Evolutionary conservation across 2,113 vertebrate species (phyloP), one percentile per base, ranked within the genome.

Genomic region (Merops nubicus): DNA sequence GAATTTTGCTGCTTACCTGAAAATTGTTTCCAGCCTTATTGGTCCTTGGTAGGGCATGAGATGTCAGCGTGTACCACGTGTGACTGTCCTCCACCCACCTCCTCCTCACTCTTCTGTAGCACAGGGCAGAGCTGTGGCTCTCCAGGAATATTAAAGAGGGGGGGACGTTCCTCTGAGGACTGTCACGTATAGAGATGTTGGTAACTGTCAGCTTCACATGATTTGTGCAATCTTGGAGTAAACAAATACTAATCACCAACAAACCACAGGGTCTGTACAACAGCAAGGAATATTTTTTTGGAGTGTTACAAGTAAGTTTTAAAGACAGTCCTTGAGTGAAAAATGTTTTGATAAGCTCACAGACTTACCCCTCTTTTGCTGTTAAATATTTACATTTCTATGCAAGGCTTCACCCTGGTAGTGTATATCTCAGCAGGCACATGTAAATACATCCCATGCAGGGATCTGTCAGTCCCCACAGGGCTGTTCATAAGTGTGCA

Each of bases 331-430:
- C 64, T 31, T 2, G 4, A 33, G 29, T 78, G 54, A 88, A 91
- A 93, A 95, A 56, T 91, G 20, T 60, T 91, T 95, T 89, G 56
- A 72, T 81, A 54, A 7, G 12, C 7, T 19, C 63, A 23, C 50
- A 78, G 34, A 76, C 80, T 67, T 86, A 80, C 34, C 18, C 73
- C 62, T 88, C 7, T 77, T 74, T 59, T 79, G 47, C 76, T 72
- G 59, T 84, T 96, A 93, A 96, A 95, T 93, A 87, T 94, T 95
- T 94, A 95, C 89, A 75, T 92, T 92, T 63, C 7, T 43, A n/a
- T 9, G 18, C 43, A 56, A 40, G 80, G 43, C 43, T 92, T 96
- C 1, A 15, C 47, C 3, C 0, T 54, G 43, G 56, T 56, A 56
- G 86, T 91, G 36, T 91, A 40, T 72, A 60, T 85, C 57, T 91